Base-by-base conservation (phyloP, 37 sponge, comb jelly and placozoan genomes). In the Theonella swinhoei region DNA sequence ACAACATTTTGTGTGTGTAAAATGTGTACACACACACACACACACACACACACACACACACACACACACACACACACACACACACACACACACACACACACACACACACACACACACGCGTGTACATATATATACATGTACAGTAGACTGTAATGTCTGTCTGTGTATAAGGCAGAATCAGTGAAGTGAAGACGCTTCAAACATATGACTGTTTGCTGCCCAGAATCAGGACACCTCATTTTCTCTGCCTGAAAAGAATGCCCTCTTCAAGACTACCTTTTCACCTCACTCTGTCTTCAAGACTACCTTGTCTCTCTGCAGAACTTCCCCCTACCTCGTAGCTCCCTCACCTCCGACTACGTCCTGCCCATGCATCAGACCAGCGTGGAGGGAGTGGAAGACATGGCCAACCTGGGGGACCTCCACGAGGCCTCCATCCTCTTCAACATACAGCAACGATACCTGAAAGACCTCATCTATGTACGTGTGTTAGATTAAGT, bases 371-470 rank as follows among this genome's bases (percentile, higher is more conserved):
- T 96, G 95, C 91, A 94, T 64, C 83, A 88, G 65, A 86, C 91
- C 62, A 94, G 94, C 74, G 64, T 96, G 1, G 91, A 85, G 0
- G 87, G 88, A 5, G 91, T 94, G 66, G 93, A 94, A 20, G 99
- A 98, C 83, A 98, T 98, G 99, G 88, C 99, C 14, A 34, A 81
- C 0, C 80, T 98, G 7, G 89, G 90, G 3, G 99, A 98, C 72
- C 91, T 98, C 23, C 96, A 98, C 77, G 99, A 98, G 80, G 92
- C 93, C 0, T 90, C 99, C 80, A 96, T 98, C 39, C 71, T 98
- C 70, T 90, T 88, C 85, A 98, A 98, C 90, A 84, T 98, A 17
- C 65, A 92, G 42, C 80, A 94, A 64, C 33, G 99, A 70, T 98
- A 98, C 85, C 39, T 41, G 38, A 63, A 74, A 32, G 89, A 94